Base-by-base conservation (phyloP, 2,113 vertebrate species). In the Eudorcas thomsonii region DNA sequence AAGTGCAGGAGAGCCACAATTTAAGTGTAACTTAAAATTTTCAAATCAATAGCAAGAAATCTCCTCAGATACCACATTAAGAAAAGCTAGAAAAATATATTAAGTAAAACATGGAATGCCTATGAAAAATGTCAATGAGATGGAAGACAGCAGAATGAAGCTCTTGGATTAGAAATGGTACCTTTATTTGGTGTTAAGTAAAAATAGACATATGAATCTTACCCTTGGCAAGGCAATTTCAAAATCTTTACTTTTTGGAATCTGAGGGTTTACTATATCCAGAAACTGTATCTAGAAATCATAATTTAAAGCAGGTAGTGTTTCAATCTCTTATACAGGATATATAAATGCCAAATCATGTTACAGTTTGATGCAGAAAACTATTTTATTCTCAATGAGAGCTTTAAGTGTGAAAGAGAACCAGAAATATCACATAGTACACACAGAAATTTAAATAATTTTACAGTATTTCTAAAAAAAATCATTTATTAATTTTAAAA, bases 261-360 rank as follows among this genome's bases (percentile, higher is more conserved):
- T 89, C 60, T 84, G 43, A 86, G 55, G 17, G 48, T 83, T 94
- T 96, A 81, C 92, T 94, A 74, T 87, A 98, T 87, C 89, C 77
- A 98, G 89, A 98, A 94, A 90, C 4, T 26, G 36, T 96, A 25
- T 83, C 62, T 93, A 90, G 77, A 97, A 97, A 97, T 97, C 78
- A 96, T 87, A 94, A 81, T 86, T 97, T 98, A 94, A 97, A 85
- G 62, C 94, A 98, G 96, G 97, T 97, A 98, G 74, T 96, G 52
- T 85, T 93, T 97, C 28, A 88, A n/a, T 97, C 78, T 98, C 19
- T 97, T 19, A 7, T 91, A 81, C 83, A 82, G 74, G 57, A 97
- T 94, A 77, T 96, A 67, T 89, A 97, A 97, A 98, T 98, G 96
- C 93, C 97, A 98, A 98, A 96, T 97, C 86, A 97, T 90, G 54